Percentiles rank a stretch among this genome's conserved stretches.
These are phyloP conservation scores for Drosophila varians DNA, from an alignment of 1,140 invertebrate species.

Conservation along the genomic window DNA sequence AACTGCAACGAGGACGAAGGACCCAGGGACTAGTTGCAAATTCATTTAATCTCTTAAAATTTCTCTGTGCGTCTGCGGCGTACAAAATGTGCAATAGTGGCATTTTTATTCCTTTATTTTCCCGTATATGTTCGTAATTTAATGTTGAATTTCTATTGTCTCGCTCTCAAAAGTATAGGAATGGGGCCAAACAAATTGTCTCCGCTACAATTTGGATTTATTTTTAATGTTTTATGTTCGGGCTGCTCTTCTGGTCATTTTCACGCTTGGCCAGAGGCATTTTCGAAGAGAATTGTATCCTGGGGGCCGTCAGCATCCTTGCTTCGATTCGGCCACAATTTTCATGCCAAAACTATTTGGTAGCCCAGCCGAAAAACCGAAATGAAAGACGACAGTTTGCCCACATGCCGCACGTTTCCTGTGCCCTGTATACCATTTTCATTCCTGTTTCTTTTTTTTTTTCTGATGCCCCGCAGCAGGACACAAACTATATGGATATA, in stretches of 20 bases:
- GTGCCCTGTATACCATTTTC: conserved; percentile 29
- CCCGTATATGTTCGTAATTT: conserved; percentile 39
- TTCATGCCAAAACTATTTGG: conserved; percentile 64
- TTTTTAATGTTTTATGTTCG: conserved; percentile 65
- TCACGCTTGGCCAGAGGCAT: conserved; percentile 57
- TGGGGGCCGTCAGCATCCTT: conserved; percentile 17
- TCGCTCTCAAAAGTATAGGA: conserved; percentile 18
- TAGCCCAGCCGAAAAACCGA: conserved; percentile 39
- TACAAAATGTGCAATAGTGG: conserved; percentile 16
- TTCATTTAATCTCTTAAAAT: conserved; percentile 70
- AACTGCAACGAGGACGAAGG: conserved; percentile 44
- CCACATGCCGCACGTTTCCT: conserved; percentile 74
- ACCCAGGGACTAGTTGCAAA: conserved; percentile 63
- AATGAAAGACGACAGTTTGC: conserved; percentile 49
- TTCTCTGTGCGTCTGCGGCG: conserved; percentile 32
- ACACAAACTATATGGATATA: conserved; percentile 72
- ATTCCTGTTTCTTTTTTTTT: conserved; percentile 24
- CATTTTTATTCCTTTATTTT: conserved; percentile 25
- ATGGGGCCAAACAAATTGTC: conserved; percentile 10
- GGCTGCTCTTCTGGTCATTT: conserved; percentile 44
- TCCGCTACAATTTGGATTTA: conserved; percentile 70
- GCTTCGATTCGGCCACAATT: conserved; percentile 68
- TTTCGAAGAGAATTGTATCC: conserved; percentile 32
- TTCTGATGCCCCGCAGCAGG: conserved; percentile 24
- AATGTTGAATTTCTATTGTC: conserved; percentile 65